A percentile compares a stretch with the other conserved stretches of the same genome.
These are phyloP conservation scores for Microctenopoma steveboyesi DNA, from an alignment of 2,797 vertebrate genomes.

Conservation along the genomic window DNA sequence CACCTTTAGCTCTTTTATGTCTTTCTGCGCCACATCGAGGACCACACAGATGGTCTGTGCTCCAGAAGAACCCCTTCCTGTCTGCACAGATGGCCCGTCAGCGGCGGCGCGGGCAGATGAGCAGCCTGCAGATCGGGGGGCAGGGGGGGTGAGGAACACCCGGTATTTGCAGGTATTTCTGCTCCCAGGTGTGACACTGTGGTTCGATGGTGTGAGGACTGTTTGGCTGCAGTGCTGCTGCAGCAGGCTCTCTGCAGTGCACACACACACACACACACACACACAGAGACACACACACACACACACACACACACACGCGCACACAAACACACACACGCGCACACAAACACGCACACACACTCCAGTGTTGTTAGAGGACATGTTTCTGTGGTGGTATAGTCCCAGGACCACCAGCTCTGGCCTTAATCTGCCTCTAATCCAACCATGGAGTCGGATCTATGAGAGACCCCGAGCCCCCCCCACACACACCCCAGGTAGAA, in stretches of 20 bases:
- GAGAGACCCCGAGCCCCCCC: background rate
- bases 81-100: slow-evolving; percentile 46
- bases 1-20: slow-evolving; percentile 18
- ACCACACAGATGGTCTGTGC: slow-evolving; percentile 34
- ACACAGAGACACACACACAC: too few relatives aligned
- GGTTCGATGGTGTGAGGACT: slow-evolving; percentile 30
- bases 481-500: too few relatives aligned
- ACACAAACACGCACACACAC: slow-evolving; percentile 30
- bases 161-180: slow-evolving; percentile 41
- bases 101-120: slow-evolving; percentile 27
- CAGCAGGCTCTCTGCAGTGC: slow-evolving; percentile 70
- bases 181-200: slow-evolving; percentile 47
- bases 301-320: too few relatives aligned
- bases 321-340: too few relatives aligned
- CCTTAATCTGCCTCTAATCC: slow-evolving; percentile 80
- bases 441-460: slow-evolving; percentile 15
- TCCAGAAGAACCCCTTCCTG: slow-evolving; percentile 26
- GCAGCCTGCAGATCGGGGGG: slow-evolving; percentile 58
- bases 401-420: slow-evolving; percentile 44
- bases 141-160: slow-evolving; percentile 37
- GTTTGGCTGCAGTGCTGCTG: slow-evolving; percentile 66
- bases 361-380: background rate
- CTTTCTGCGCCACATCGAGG: background rate
- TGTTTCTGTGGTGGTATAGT: background rate
- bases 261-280: too few relatives aligned